Evolutionary conservation across 2,113 vertebrate species (phyloP).

Genomic region (Ranitomeya variabilis): DNA sequence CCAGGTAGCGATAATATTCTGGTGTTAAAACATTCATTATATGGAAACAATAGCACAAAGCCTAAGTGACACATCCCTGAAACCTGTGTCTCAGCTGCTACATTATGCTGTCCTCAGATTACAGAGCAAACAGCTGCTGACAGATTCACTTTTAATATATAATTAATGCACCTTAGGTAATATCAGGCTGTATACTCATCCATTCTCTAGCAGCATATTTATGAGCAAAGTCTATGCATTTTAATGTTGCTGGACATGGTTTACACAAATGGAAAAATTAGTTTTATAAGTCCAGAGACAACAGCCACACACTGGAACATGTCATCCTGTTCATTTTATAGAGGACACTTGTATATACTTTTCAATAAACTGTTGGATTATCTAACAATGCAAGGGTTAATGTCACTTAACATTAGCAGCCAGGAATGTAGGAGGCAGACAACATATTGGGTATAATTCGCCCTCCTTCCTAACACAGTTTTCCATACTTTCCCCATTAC

Average conservation of each 20-base stretch:
- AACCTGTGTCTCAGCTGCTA: too few relatives aligned
- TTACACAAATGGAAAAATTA: background rate
- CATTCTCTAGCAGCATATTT: too few relatives aligned
- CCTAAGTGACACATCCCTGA: too few relatives aligned
- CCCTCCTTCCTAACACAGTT: background rate
- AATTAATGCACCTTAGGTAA: too few relatives aligned
- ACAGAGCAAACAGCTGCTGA: too few relatives aligned
- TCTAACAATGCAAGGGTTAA: background rate
- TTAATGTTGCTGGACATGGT: background rate
- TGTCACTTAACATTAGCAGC: slow-evolving; percentile 31
- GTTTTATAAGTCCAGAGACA: background rate
- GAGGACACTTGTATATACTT: background rate
- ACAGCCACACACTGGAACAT: background rate
- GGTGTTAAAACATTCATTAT: too few relatives aligned
- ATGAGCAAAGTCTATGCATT: background rate
- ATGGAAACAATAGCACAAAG: too few relatives aligned
- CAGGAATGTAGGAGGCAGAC: slow-evolving; percentile 10
- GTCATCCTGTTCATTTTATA: background rate
- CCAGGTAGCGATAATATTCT: too few relatives aligned
- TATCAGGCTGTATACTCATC: too few relatives aligned
- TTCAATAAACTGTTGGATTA: background rate
- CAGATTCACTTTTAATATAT: too few relatives aligned
- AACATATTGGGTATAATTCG: background rate
- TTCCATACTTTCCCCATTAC: slow-evolving; percentile 41
- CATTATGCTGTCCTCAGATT: too few relatives aligned